Percentiles rank a stretch among this genome's conserved stretches.
Conservation (phyloP, 2,113 vertebrate species). For the Henicopernis longicauda region DNA sequence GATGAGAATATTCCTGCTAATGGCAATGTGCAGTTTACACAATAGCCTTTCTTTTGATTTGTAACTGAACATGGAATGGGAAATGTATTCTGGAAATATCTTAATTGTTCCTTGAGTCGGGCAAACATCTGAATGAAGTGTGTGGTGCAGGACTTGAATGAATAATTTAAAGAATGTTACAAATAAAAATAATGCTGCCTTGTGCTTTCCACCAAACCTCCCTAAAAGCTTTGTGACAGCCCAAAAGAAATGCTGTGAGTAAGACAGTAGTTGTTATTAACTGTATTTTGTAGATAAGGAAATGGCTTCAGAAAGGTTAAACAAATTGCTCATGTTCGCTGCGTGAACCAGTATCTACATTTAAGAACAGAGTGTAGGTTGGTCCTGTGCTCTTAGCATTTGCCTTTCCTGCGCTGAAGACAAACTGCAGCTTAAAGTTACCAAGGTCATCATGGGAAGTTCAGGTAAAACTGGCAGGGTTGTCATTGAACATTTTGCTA, state of each 20-base stretch:
- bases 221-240: conserved; percentile 33
- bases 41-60: conserved; percentile 70
- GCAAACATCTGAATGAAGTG: conserved; percentile 63
- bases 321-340: background rate
- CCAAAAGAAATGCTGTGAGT: background rate
- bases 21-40: conserved; percentile 60
- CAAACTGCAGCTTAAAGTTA: background rate
- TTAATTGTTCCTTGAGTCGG: conserved; percentile 67
- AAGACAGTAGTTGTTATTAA: conserved; percentile 19
- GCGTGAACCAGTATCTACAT: background rate
- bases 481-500: background rate
- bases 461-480: background rate
- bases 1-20: conserved; percentile 72
- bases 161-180: conserved; percentile 41
- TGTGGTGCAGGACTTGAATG: conserved; percentile 13
- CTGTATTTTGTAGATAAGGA: conserved; percentile 15
- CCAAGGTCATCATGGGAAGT: background rate
- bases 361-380: background rate
- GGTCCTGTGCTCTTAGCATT: background rate
- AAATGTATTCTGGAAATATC: conserved; percentile 70
- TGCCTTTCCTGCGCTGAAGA: background rate
- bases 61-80: conserved; percentile 64
- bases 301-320: conserved; percentile 38
- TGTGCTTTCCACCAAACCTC: background rate
- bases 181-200: conserved; percentile 23